These are phyloP conservation scores for Palythoa grandis DNA, from an alignment of 92 coral and sea anemone genomes.

Conservation along the genomic window DNA sequence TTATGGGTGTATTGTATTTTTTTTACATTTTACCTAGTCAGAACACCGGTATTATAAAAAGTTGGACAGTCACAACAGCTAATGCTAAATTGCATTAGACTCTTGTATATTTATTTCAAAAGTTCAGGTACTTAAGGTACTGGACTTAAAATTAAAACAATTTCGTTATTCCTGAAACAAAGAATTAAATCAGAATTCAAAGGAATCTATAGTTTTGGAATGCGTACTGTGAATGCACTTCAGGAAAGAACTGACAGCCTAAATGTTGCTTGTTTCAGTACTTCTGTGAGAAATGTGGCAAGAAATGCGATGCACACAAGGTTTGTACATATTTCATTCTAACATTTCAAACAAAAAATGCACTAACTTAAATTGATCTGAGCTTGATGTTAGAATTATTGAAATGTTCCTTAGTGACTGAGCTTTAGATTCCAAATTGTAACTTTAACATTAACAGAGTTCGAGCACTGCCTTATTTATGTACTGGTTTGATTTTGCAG, in stretches of 20 bases:
- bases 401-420: background rate
- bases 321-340: conserved; percentile 38
- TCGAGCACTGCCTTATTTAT: background rate
- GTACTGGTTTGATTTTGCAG: background rate
- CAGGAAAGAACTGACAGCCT: background rate
- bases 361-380: background rate
- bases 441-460: background rate
- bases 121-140: too few species aligned
- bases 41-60: too few species aligned
- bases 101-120: too few species aligned
- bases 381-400: background rate
- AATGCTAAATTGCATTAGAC: too few species aligned
- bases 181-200: too few species aligned
- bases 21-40: too few species aligned
- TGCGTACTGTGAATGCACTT: too few species aligned
- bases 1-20: too few species aligned
- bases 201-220: too few species aligned
- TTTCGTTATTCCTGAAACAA: too few species aligned
- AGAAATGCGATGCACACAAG: conserved; percentile 97
- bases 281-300: conserved; percentile 94
- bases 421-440: background rate
- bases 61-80: too few species aligned
- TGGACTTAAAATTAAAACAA: too few species aligned
- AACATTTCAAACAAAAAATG: background rate
- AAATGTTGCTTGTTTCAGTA: conserved; percentile 57